Evolutionary conservation across 2,888 invertebrate genomes (phyloP).

Genomic region (Pammene aurita): DNA sequence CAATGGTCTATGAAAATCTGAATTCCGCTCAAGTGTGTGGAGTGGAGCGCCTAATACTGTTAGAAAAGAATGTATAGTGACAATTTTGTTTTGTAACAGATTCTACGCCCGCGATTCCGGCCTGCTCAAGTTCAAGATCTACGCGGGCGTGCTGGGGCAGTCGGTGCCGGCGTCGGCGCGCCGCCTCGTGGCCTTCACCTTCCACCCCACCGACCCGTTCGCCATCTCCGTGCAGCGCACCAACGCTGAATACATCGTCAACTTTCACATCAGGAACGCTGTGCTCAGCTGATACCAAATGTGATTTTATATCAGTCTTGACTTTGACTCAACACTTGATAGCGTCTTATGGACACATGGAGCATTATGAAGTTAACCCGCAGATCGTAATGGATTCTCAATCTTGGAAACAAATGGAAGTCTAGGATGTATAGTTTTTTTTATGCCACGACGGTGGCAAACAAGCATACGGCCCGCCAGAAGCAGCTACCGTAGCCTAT

Average conservation of each 20-base stretch:
- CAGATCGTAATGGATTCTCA: too few relatives aligned
- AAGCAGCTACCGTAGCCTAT: too few relatives aligned
- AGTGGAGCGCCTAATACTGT: too few relatives aligned
- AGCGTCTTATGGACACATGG: too few relatives aligned
- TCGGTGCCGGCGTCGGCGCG: slow-evolving; percentile 87
- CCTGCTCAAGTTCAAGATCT: slow-evolving; percentile 93
- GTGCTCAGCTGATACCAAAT: slow-evolving; percentile 65
- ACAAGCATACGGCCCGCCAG: too few relatives aligned
- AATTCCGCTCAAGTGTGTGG: too few relatives aligned
- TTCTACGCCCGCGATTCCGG: slow-evolving; percentile 93
- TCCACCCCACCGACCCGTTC: slow-evolving; percentile 98
- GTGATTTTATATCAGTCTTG: neutral
- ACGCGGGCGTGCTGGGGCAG: slow-evolving; percentile 90
- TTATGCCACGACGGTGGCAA: too few relatives aligned
- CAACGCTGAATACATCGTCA: slow-evolving; percentile 96
- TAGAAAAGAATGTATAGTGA: neutral
- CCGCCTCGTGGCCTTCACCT: slow-evolving; percentile 95
- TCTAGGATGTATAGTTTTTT: too few relatives aligned
- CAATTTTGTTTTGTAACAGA: slow-evolving; percentile 65
- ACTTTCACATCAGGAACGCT: slow-evolving; percentile 93
- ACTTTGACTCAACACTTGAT: too few relatives aligned
- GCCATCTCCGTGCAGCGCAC: slow-evolving; percentile 97
- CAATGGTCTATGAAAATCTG: too few relatives aligned
- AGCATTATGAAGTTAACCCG: too few relatives aligned
- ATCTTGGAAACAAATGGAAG: too few relatives aligned